Evolutionary conservation across 2,888 invertebrate species (phyloP).

Genomic region (Caenorhabditis uteleia): DNA sequence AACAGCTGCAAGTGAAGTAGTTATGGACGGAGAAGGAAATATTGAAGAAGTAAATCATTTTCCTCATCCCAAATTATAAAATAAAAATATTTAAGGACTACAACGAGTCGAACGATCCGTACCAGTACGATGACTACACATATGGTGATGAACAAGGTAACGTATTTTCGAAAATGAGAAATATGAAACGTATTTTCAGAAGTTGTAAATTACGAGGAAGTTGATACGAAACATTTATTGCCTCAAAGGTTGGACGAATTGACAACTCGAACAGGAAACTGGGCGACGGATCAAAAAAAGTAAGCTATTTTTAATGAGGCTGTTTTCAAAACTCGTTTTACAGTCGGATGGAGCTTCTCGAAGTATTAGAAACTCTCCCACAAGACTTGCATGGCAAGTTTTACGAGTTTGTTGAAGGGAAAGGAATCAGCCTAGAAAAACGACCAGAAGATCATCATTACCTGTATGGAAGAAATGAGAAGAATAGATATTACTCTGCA

Average conservation of each 20-base stretch:
- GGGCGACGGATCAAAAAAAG: conserved; percentile 5
- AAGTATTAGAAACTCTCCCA: conserved; percentile 3
- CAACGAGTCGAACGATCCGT: conserved; percentile 2
- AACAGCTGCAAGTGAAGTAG: conserved; percentile 30
- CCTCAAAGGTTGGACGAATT: no score
- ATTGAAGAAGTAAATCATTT: conserved; percentile 1
- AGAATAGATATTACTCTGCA: no score
- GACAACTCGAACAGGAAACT: not conserved
- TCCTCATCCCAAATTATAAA: not conserved
- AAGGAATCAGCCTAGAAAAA: conserved; percentile 2
- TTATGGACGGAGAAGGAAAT: conserved; percentile 31
- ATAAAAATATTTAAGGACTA: conserved; percentile 6
- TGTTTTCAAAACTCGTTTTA: not conserved
- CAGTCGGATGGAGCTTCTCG: conserved; percentile 3
- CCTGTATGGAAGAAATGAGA: no score
- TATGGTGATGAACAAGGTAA: conserved; percentile 9
- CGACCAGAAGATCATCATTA: not conserved
- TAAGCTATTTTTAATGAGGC: conserved; percentile 1
- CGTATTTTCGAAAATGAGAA: no score
- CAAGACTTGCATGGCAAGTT: conserved; percentile 1
- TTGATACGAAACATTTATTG: no score
- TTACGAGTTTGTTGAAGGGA: not conserved
- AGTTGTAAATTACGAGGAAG: no score
- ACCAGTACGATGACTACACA: conserved; percentile 19
- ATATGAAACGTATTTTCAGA: no score